A percentile compares a stretch with the other conserved stretches of the same genome.
Conservation (phyloP, 2,888 invertebrate genomes). For the Heliconius aoede region DNA sequence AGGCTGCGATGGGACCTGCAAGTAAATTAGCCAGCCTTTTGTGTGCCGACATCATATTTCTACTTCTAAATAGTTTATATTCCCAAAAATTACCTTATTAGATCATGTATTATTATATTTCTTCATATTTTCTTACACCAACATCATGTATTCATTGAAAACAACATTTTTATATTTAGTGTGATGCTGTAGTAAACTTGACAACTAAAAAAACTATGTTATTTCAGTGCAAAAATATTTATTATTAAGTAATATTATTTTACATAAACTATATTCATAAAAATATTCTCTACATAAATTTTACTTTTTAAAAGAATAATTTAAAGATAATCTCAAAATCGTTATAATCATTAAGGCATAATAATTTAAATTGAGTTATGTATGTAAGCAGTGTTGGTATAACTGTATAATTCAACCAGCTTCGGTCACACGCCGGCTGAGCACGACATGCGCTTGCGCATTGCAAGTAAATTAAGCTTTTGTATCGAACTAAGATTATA, state of each 20-base stretch:
- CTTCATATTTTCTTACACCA: not conserved
- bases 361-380: slow-evolving; percentile 15
- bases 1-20: slow-evolving; percentile 61
- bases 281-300: not conserved
- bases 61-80: slow-evolving; percentile 40
- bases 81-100: slow-evolving; percentile 12
- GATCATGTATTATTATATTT: not conserved
- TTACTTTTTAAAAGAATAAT: not conserved
- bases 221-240: not conserved
- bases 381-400: slow-evolving; percentile 27
- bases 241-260: not conserved
- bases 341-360: slow-evolving; percentile 5
- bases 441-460: slow-evolving; percentile 75
- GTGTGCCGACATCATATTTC: slow-evolving; percentile 48
- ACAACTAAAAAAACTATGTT: not conserved
- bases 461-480: slow-evolving; percentile 64
- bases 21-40: slow-evolving; percentile 66
- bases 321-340: not conserved
- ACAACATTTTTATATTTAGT: not conserved
- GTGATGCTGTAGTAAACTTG: not conserved
- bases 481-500: slow-evolving; percentile 32
- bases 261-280: not conserved
- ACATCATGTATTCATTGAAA: not conserved
- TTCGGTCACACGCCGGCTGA: slow-evolving; percentile 68
- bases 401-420: slow-evolving; percentile 42